Base-by-base conservation (phyloP, 2,888 invertebrate genomes). In the Dusona sp. region DNA sequence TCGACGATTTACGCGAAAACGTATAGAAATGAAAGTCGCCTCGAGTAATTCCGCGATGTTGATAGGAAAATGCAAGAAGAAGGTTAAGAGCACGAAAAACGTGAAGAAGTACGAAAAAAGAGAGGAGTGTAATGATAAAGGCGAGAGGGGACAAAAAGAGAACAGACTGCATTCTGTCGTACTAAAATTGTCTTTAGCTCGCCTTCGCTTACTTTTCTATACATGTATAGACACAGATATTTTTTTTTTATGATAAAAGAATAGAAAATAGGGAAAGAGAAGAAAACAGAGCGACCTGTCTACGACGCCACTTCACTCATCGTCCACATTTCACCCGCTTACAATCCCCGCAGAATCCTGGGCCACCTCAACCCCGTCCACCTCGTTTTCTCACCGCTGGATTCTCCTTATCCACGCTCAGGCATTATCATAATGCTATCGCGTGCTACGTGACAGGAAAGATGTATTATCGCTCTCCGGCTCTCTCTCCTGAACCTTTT, bases 371-470 rank as follows among this genome's bases (percentile, higher is more conserved):
- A 45, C 54, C 25, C 67, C 70, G 29, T 70, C 75, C 70, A 25
- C 75, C 82, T 70, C 79, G 83, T 70, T 78, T 77, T 72, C 82
- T 45, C 45, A 75, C 73, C 54, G 67, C 87, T 88, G 91, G 91
- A 91, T 92, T 92, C 92, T 91, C 89, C 92, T 92, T 91, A 92
- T 92, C 92, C 91, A 85, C 88, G 84, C 75, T 75, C 64, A n/a
- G 33, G 90, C 92, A 93, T 93, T 93, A 93, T 92, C 92, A 92
- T 93, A 93, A 93, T 92, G 91, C 91, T 91, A 91, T 92, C 91
- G 91, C 90, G 89, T 89, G 89, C 90, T 93, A 93, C 93, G 93
- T 92, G 93, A 92, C 92, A 89, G 90, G 93, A 92, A 93, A 92
- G 92, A 92, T 90, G 92, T 92, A 92, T 92, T 92, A 92, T 92